phyloP scores from a whole-genome alignment of 2,888 invertebrate species.

The Schizaphis graminum region DNA sequence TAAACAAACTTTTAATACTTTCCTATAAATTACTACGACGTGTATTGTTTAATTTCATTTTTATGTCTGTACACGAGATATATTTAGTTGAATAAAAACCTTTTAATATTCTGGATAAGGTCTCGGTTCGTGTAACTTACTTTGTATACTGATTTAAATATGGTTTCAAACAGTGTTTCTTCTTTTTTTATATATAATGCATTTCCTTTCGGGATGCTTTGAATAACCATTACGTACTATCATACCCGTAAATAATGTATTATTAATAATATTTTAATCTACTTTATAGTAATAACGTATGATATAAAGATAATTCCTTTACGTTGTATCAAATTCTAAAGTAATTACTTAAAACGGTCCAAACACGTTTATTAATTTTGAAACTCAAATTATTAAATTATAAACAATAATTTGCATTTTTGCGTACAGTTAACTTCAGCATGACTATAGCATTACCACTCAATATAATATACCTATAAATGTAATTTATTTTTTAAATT shows the following conservation, averaged over 20 bases:
- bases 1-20: constrained; percentile 57
- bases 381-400: not conserved
- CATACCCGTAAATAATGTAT: not conserved
- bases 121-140: constrained; percentile 49
- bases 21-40: constrained; percentile 50
- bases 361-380: not conserved
- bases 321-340: not conserved
- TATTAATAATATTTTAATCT: not conserved
- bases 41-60: constrained; percentile 57
- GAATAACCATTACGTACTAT: not conserved
- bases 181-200: constrained; percentile 22
- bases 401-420: not conserved
- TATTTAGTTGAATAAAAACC: constrained; percentile 55
- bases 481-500: not conserved
- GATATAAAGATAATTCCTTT: not conserved
- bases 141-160: constrained; percentile 53
- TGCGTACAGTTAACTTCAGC: not conserved
- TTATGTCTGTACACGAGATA: constrained; percentile 31
- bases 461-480: not conserved
- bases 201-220: not conserved
- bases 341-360: not conserved
- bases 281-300: not conserved
- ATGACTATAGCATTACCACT: not conserved
- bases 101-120: constrained; percentile 52
- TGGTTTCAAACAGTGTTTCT: constrained; percentile 30